These are phyloP conservation scores for Tapera naevia DNA, from an alignment of 2,797 vertebrate species.

Conservation along the genomic window DNA sequence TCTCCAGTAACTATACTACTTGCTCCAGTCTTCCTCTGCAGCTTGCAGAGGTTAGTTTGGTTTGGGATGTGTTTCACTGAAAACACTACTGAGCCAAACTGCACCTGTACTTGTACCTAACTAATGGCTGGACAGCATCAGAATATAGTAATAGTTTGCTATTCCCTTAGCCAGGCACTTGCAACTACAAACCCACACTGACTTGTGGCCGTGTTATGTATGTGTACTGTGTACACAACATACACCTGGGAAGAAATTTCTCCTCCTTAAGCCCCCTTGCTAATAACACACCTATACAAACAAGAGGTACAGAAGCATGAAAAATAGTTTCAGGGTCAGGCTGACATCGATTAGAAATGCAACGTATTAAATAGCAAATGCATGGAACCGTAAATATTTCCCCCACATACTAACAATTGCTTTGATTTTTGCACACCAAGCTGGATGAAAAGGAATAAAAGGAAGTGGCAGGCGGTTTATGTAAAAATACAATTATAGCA, in stretches of 20 bases:
- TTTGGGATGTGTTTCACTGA: neutral
- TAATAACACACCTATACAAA: neutral
- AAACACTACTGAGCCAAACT: neutral
- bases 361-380: neutral
- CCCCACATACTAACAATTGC: neutral
- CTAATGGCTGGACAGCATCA: neutral
- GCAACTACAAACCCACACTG: neutral
- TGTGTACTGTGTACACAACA: accelerated
- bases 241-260: neutral
- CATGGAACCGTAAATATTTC: neutral
- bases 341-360: neutral
- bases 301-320: neutral
- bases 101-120: neutral
- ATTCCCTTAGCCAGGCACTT: neutral
- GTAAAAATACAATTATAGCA: neutral
- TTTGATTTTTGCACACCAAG: neutral
- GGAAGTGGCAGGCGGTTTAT: accelerated
- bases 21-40: neutral
- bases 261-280: neutral
- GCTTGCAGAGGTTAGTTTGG: neutral
- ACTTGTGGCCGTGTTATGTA: neutral
- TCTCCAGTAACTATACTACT: neutral
- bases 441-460: neutral
- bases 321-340: neutral
- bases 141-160: neutral